Percentiles rank a stretch among this genome's conserved stretches.
Conservation (phyloP, 2,113 vertebrate genomes). For the Strigops habroptila region DNA sequence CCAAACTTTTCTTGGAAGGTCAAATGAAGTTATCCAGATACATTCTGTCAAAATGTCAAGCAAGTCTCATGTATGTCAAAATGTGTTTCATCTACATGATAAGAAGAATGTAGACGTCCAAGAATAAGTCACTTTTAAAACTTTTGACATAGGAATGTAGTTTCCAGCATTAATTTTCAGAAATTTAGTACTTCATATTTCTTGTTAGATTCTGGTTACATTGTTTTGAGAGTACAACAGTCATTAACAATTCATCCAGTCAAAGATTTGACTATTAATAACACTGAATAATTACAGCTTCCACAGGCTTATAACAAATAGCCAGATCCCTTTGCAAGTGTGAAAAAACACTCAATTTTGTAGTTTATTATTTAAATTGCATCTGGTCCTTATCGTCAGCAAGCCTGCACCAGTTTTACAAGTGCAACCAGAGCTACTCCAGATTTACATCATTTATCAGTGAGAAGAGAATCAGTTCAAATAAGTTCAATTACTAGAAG, state of each 20-base stretch:
- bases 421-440: background rate
- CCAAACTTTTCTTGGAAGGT: accelerated
- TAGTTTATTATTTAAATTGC: background rate
- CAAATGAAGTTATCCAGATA: background rate
- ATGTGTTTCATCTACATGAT: background rate
- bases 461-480: background rate
- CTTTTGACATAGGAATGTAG: background rate
- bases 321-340: background rate
- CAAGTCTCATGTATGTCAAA: background rate
- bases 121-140: background rate
- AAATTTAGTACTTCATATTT: background rate
- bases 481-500: conserved; percentile 5
- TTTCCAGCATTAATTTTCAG: background rate
- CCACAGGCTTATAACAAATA: background rate
- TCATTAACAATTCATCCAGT: background rate
- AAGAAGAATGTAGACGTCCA: background rate
- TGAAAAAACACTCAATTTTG: background rate
- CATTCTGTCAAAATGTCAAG: background rate
- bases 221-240: background rate
- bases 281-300: background rate
- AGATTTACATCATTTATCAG: background rate
- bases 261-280: background rate
- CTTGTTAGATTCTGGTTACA: background rate
- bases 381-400: background rate
- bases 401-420: background rate